Conservation (phyloP, 2,888 invertebrate genomes). For the Agriotes lineatus region DNA sequence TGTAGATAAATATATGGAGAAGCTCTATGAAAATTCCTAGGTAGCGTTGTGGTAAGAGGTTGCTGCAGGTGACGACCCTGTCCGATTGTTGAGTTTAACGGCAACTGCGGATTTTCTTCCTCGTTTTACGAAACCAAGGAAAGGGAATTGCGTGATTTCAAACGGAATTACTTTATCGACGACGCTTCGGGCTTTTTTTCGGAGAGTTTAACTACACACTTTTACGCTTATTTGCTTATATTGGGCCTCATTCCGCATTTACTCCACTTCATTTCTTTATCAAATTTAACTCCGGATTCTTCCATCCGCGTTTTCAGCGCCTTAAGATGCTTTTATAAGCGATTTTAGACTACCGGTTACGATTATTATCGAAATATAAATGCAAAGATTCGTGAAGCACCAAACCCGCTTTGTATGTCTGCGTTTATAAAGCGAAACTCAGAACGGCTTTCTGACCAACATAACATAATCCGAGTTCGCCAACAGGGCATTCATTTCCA, state of each 20-base stretch:
- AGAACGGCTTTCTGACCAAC: too few relatives aligned
- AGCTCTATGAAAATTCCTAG: constrained; percentile 18
- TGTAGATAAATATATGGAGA: constrained; percentile 18
- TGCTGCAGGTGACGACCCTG: not conserved
- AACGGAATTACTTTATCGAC: constrained; percentile 11
- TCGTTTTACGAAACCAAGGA: not conserved
- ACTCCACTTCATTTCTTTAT: constrained; percentile 12
- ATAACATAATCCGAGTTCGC: too few relatives aligned
- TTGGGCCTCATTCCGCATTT: constrained; percentile 15
- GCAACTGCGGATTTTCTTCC: not conserved
- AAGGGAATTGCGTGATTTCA: not conserved
- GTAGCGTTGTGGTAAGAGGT: not conserved
- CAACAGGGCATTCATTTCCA: too few relatives aligned
- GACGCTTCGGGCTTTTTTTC: constrained; percentile 9
- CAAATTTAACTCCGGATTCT: constrained; percentile 4
- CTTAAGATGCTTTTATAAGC: not conserved
- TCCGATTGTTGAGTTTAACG: not conserved
- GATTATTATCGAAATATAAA: not conserved
- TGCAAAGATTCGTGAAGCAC: not conserved
- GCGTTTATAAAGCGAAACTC: too few relatives aligned
- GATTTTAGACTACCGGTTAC: not conserved
- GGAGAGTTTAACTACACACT: constrained; percentile 12
- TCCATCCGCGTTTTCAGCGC: constrained; percentile 3
- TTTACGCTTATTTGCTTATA: constrained; percentile 14
- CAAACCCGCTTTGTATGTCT: too few relatives aligned